Percentiles rank a stretch among this genome's conserved stretches.
These are phyloP conservation scores for Eristalis intricaria DNA, from an alignment of 2,888 invertebrate genomes.

Conservation along the genomic window DNA sequence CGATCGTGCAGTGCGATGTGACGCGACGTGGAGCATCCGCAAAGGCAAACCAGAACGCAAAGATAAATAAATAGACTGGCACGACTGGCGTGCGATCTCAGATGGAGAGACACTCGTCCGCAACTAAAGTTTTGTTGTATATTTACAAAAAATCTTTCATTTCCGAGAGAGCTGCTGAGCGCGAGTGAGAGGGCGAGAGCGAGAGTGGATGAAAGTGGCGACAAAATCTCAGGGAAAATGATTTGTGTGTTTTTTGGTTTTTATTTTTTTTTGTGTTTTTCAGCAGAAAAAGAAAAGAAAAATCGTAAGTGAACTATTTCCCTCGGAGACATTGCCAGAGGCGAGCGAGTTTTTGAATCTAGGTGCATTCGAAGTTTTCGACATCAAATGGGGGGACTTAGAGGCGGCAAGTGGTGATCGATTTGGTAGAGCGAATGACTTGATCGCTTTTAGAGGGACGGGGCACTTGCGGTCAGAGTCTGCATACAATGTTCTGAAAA, in stretches of 20 bases:
- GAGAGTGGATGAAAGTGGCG: constrained; percentile 66
- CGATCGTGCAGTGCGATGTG: constrained; percentile 47
- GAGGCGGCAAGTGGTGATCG: neutral
- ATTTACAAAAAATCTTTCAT: constrained; percentile 48
- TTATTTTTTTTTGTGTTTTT: constrained; percentile 19
- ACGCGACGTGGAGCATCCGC: constrained; percentile 58
- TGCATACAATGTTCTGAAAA: too few species aligned
- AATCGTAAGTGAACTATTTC: constrained; percentile 50
- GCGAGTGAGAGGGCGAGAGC: constrained; percentile 6
- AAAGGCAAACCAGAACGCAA: constrained; percentile 66
- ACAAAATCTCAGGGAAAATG: constrained; percentile 67
- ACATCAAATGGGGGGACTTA: neutral
- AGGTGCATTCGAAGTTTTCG: too few species aligned
- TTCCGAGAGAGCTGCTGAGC: constrained; percentile 30
- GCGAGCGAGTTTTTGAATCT: too few species aligned
- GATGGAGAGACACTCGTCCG: constrained; percentile 46
- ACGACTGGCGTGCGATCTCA: constrained; percentile 49
- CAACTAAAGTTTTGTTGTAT: constrained; percentile 52
- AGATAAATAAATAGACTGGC: constrained; percentile 71
- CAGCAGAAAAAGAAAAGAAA: constrained; percentile 8
- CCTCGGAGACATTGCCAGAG: constrained; percentile 43
- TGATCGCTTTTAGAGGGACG: too few species aligned
- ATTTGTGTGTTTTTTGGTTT: constrained; percentile 6
- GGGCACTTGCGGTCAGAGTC: too few species aligned
- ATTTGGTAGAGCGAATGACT: too few species aligned